Percentiles rank a stretch among this genome's conserved stretches.
Evolutionary conservation across 2,113 vertebrate species (phyloP).

Genomic region (Tychaedon coryphoeus): DNA sequence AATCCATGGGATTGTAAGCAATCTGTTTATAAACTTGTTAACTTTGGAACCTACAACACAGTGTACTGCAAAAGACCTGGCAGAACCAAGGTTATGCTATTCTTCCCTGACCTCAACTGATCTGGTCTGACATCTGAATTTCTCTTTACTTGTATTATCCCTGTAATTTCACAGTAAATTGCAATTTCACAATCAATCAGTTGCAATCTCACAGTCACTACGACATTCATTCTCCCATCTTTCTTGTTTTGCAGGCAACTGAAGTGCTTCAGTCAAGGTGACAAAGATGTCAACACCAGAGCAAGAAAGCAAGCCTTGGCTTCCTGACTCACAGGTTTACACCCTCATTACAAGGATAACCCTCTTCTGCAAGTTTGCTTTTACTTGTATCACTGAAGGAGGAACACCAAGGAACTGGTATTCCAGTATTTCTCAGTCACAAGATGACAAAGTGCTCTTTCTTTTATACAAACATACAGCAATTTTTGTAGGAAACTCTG

Average conservation of each 20-base stretch:
- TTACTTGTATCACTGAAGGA: neutral
- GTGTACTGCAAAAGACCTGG: neutral
- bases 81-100: neutral
- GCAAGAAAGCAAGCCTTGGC: neutral
- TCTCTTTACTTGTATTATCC: neutral
- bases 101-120: neutral
- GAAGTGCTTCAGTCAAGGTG: neutral
- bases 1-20: neutral
- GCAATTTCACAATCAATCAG: neutral
- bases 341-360: neutral
- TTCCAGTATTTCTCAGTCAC: neutral
- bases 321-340: neutral
- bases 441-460: neutral
- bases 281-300: neutral
- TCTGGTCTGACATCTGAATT: neutral
- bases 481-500: neutral
- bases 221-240: neutral
- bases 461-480: neutral
- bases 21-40: neutral
- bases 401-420: neutral
- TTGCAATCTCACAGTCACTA: neutral
- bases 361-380: neutral
- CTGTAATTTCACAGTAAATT: neutral
- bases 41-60: neutral
- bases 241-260: conserved; percentile 6